These are phyloP conservation scores for Apocheima hispidaria DNA, from an alignment of 2,888 invertebrate species.

Conservation along the genomic window DNA sequence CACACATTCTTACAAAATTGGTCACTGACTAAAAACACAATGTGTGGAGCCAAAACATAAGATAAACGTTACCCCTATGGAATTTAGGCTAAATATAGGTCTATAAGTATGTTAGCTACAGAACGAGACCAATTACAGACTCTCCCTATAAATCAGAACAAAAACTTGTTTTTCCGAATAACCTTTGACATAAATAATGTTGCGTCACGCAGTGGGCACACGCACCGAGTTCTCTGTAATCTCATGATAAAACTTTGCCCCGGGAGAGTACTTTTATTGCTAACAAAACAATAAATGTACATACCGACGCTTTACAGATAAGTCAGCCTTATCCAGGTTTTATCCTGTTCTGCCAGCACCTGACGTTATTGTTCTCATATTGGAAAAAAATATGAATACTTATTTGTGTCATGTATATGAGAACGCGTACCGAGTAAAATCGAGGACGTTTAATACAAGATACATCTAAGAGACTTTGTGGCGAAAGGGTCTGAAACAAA, in stretches of 20 bases:
- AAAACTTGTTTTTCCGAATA: conserved; percentile 45
- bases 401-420: too few species aligned
- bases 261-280: conserved; percentile 31
- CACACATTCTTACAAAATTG: too few species aligned
- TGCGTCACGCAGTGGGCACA: conserved; percentile 47
- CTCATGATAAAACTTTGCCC: conserved; percentile 43
- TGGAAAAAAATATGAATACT: not conserved
- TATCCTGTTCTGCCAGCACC: conserved; percentile 16
- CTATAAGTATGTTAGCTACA: not conserved
- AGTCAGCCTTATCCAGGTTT: conserved; percentile 23
- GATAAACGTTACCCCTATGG: too few species aligned
- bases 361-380: conserved; percentile 19
- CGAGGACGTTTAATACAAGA: too few species aligned
- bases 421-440: too few species aligned
- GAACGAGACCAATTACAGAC: conserved; percentile 5
- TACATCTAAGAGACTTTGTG: too few species aligned
- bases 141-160: conserved; percentile 1
- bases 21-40: too few species aligned
- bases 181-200: conserved; percentile 47
- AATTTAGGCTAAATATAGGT: not conserved
- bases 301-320: conserved; percentile 27
- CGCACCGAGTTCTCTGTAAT: conserved; percentile 44
- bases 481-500: too few species aligned
- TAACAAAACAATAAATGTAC: conserved; percentile 40
- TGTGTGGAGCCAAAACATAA: too few species aligned